A percentile compares a stretch with the other conserved stretches of the same genome.
Evolutionary conservation across 2,888 invertebrate genomes (phyloP).

Genomic region (Lasioglossum malachurum): DNA sequence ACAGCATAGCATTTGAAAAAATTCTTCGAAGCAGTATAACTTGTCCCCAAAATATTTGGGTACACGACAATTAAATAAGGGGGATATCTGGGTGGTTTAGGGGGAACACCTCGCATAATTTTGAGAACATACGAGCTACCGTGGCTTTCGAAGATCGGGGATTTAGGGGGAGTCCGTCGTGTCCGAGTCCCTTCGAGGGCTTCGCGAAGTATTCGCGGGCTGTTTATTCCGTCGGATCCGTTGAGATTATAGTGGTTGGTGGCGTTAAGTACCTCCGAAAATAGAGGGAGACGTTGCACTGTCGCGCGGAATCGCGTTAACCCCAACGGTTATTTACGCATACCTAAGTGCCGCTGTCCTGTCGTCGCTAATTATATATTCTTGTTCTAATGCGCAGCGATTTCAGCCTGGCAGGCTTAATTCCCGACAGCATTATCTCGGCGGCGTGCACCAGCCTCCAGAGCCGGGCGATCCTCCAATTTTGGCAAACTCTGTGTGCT

Average conservation of each 20-base stretch:
- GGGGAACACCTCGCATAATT: not conserved
- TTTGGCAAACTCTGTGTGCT: not conserved
- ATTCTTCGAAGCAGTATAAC: not conserved
- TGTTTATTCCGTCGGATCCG: constrained; percentile 16
- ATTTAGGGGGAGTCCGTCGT: not conserved
- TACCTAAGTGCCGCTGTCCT: constrained; percentile 34
- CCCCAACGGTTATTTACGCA: constrained; percentile 53
- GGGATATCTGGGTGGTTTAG: not conserved
- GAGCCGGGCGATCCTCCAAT: not conserved
- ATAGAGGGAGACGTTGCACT: not conserved
- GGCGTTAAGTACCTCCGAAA: constrained; percentile 19
- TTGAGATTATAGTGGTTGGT: constrained; percentile 27
- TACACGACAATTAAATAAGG: not conserved
- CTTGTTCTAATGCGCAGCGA: constrained; percentile 41
- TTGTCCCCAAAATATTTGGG: not conserved
- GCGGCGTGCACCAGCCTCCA: not conserved
- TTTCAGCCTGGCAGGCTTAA: constrained; percentile 17
- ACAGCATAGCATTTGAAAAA: not conserved
- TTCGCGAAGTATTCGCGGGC: not conserved
- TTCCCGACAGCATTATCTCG: constrained; percentile 3
- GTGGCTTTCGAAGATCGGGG: too few species aligned
- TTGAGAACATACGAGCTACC: not conserved
- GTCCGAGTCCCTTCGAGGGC: not conserved
- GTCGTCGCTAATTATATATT: constrained; percentile 52
- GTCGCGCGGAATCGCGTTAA: constrained; percentile 50